phyloP scores from a whole-genome alignment of 2,113 vertebrate species.

The Mirza zaza region DNA sequence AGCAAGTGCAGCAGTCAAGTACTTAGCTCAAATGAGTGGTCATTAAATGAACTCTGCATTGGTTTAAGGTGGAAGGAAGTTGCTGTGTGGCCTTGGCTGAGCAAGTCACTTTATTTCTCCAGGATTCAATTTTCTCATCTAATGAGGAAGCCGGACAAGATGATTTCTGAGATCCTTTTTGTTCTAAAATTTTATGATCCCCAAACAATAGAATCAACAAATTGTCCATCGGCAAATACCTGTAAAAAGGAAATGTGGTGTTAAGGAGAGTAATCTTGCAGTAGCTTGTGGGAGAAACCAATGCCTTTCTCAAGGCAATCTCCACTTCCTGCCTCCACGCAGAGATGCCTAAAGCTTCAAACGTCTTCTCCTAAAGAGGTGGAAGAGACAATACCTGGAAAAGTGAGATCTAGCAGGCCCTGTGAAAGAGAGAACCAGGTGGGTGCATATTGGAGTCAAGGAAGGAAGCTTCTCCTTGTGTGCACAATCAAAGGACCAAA shows the following conservation, averaged over 20 bases:
- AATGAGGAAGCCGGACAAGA: background rate
- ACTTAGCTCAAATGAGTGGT: background rate
- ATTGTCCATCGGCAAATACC: background rate
- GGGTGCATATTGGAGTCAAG: background rate
- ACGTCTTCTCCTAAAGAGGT: no score
- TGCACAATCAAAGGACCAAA: background rate
- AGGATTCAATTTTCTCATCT: background rate
- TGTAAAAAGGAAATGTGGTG: background rate
- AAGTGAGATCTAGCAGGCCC: background rate
- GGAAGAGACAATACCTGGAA: no score
- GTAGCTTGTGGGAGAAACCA: background rate
- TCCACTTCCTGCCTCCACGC: no score
- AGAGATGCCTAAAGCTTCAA: no score
- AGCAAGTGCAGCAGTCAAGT: background rate
- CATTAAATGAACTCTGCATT: background rate
- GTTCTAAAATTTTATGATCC: background rate
- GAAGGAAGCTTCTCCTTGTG: background rate
- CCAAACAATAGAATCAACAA: background rate
- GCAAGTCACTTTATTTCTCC: background rate
- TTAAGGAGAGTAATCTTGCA: background rate
- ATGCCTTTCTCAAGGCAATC: no score
- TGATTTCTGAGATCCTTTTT: background rate
- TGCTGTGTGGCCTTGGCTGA: background rate
- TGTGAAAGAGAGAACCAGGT: background rate
- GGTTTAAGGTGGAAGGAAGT: background rate